Percentiles rank a stretch among this genome's conserved stretches.
Conservation (phyloP, 2,797 vertebrate genomes). For the Eupleurogrammus muticus region DNA sequence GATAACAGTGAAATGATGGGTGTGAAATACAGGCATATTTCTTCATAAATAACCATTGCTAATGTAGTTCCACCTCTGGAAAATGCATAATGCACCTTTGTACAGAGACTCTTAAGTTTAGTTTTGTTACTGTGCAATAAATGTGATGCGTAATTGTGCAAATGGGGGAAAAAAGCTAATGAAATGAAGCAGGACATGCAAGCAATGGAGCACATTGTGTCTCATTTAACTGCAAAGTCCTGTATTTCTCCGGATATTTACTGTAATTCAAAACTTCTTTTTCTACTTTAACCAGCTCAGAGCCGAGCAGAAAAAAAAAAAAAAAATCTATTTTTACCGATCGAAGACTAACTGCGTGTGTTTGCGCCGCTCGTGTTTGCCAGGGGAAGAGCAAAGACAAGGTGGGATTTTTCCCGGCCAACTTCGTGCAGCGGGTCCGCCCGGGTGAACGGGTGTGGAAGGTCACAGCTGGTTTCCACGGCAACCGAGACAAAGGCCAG, state of each 20-base stretch:
- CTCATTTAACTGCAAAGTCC: not conserved
- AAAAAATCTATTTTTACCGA: slow-evolving; percentile 41
- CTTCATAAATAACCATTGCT: slow-evolving; percentile 9
- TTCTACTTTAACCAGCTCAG: not conserved
- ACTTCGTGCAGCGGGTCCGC: slow-evolving; percentile 93
- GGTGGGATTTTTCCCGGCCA: slow-evolving; percentile 93
- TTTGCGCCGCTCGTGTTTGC: slow-evolving; percentile 39
- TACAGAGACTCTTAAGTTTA: slow-evolving; percentile 25
- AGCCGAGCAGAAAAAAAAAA: slow-evolving; percentile 17
- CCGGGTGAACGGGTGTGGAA: slow-evolving; percentile 92
- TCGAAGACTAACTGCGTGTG: slow-evolving; percentile 25
- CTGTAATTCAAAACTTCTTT: not conserved
- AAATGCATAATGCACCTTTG: slow-evolving; percentile 21
- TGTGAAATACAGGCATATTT: not conserved
- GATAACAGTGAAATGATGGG: not conserved
- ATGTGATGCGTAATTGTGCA: slow-evolving; percentile 26
- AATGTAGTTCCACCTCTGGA: slow-evolving; percentile 4
- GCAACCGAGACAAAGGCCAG: slow-evolving; percentile 90
- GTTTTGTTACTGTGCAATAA: slow-evolving; percentile 11
- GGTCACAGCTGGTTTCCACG: slow-evolving; percentile 87
- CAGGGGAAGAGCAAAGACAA: slow-evolving; percentile 92
- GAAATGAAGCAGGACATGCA: slow-evolving; percentile 1
- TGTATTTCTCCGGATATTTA: not conserved
- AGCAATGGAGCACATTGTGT: not conserved
- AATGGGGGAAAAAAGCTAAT: slow-evolving; percentile 25